Conservation (phyloP, 2,888 invertebrate genomes). For the Megalurothrips usitatus region DNA sequence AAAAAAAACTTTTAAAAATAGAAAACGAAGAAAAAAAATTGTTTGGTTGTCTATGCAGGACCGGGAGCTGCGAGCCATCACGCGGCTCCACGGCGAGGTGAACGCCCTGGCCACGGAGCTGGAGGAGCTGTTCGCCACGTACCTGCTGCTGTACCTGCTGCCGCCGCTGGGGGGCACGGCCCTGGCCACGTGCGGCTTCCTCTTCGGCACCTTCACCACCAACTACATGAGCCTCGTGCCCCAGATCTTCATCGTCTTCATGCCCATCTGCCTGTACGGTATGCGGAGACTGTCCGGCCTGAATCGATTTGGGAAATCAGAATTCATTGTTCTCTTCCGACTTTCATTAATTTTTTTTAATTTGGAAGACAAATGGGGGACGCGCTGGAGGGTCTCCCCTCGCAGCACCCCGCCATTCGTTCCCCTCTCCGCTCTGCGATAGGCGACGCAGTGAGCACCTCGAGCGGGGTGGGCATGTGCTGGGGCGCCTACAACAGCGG, state of each 20-base stretch:
- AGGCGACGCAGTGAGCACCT: not conserved
- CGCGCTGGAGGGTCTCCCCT: no score
- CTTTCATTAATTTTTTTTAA: no score
- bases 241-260: constrained; percentile 13
- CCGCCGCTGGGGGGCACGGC: not conserved
- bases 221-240: not conserved
- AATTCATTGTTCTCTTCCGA: no score
- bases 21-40: no score
- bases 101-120: not conserved
- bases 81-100: not conserved
- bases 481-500: not conserved
- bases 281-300: no score
- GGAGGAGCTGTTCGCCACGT: not conserved
- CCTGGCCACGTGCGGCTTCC: constrained; percentile 1
- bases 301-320: no score
- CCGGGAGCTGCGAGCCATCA: not conserved
- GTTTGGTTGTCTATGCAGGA: not conserved
- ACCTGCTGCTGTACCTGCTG: not conserved
- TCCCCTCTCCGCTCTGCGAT: no score
- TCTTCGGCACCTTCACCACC: not conserved
- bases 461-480: not conserved
- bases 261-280: not conserved
- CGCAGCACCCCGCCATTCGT: no score
- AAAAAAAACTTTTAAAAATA: no score
- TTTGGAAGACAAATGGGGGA: no score